Conservation (phyloP, 1,140 invertebrate genomes). For the Pseudachorutes palmiensis region DNA sequence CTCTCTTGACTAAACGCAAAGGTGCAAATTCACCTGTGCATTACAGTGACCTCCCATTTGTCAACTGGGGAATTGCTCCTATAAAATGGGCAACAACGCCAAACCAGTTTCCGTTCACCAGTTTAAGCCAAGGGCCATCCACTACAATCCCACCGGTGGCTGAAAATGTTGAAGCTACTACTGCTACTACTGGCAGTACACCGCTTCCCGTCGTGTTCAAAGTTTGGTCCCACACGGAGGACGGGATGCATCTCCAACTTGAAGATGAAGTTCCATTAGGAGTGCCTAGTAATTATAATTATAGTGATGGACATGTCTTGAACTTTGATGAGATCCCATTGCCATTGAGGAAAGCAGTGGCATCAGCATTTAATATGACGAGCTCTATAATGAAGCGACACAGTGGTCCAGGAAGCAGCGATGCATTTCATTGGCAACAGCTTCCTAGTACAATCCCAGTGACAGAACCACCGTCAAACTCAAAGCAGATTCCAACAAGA, state of each 20-base stretch:
- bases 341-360: conserved; percentile 13
- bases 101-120: too few species aligned
- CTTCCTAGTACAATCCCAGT: background rate
- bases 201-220: too few species aligned
- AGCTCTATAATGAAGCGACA: background rate
- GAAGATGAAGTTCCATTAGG: conserved; percentile 22
- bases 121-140: too few species aligned
- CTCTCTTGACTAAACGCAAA: background rate
- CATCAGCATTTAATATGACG: background rate
- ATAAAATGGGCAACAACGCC: background rate
- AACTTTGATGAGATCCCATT: conserved; percentile 24
- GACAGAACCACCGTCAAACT: background rate
- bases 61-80: background rate
- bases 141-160: background rate
- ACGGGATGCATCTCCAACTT: conserved; percentile 21
- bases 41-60: background rate
- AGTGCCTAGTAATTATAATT: conserved; percentile 10
- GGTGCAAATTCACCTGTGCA: background rate
- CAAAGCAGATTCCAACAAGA: background rate
- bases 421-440: conserved; percentile 13
- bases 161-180: too few species aligned
- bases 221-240: conserved; percentile 24
- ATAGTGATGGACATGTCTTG: conserved; percentile 21
- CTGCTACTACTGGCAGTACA: too few species aligned
- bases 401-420: background rate